phyloP scores from a whole-genome alignment of 2,797 vertebrate species.

The Rhinella marina region DNA sequence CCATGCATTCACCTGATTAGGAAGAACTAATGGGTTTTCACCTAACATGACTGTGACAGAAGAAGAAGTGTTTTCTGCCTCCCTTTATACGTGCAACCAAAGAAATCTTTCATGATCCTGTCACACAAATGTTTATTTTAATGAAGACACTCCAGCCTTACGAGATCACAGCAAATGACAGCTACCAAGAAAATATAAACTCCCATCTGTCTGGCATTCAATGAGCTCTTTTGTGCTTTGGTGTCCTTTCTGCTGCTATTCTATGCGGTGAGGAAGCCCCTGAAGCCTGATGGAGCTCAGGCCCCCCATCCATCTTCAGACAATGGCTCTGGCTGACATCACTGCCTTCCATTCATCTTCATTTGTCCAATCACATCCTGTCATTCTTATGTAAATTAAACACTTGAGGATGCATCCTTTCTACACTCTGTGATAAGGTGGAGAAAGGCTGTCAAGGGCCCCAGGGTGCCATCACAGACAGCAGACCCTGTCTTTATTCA shows the following conservation, averaged over 20 bases:
- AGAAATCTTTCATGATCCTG: conserved; percentile 53
- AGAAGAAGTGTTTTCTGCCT: neutral
- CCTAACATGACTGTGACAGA: neutral
- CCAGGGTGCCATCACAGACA: conserved; percentile 66
- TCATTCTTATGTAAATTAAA: conserved; percentile 80
- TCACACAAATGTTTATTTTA: conserved; percentile 57
- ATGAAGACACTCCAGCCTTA: conserved; percentile 54
- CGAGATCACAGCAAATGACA: conserved; percentile 53
- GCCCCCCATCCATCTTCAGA: conserved; percentile 73
- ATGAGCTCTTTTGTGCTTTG: conserved; percentile 14
- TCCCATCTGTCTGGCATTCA: conserved; percentile 51
- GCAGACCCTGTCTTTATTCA: conserved; percentile 70
- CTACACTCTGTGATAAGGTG: conserved; percentile 66
- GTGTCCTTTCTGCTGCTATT: conserved; percentile 49
- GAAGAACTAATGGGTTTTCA: neutral
- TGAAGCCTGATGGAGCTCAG: conserved; percentile 66
- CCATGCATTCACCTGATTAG: neutral
- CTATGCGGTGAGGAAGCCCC: conserved; percentile 59
- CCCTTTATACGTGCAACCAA: conserved; percentile 4
- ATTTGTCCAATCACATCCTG: conserved; percentile 81
- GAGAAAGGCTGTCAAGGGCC: conserved; percentile 66
- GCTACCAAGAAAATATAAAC: conserved; percentile 56
- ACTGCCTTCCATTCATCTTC: conserved; percentile 80
- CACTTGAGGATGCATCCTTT: conserved; percentile 70
- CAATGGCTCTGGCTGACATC: conserved; percentile 77